These are phyloP conservation scores for Oeneis ivallda DNA, from an alignment of 2,888 invertebrate genomes.

Conservation along the genomic window DNA sequence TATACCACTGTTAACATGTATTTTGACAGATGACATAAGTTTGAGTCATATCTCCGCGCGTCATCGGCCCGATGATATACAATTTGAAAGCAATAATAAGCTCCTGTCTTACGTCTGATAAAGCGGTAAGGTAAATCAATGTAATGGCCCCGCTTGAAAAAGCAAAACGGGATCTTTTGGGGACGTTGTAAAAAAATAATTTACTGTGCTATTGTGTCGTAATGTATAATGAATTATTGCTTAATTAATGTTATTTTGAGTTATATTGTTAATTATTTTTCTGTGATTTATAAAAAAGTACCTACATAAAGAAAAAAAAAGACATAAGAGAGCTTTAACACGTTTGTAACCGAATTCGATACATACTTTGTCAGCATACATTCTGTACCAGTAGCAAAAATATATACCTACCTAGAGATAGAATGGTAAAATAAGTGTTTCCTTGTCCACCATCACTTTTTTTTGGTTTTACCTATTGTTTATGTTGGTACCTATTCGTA, in stretches of 20 bases:
- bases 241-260: constrained; percentile 22
- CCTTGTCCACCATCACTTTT: no score
- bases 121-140: constrained; percentile 66
- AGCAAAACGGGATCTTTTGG: constrained; percentile 22
- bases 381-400: no score
- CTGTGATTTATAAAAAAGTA: neutral
- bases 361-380: no score
- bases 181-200: constrained; percentile 24
- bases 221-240: constrained; percentile 28
- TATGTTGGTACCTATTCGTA: no score
- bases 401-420: no score
- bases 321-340: no score
- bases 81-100: constrained; percentile 78
- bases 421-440: no score
- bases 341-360: no score
- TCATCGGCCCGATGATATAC: constrained; percentile 73
- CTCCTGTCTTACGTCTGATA: constrained; percentile 79
- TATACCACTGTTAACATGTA: constrained; percentile 70
- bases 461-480: no score
- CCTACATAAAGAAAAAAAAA: neutral
- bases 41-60: constrained; percentile 63
- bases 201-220: constrained; percentile 25
- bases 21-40: constrained; percentile 82
- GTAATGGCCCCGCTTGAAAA: constrained; percentile 47
- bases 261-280: neutral